These are phyloP conservation scores for Steinernema hermaphroditum DNA, from an alignment of 2,888 invertebrate species.

Conservation along the genomic window DNA sequence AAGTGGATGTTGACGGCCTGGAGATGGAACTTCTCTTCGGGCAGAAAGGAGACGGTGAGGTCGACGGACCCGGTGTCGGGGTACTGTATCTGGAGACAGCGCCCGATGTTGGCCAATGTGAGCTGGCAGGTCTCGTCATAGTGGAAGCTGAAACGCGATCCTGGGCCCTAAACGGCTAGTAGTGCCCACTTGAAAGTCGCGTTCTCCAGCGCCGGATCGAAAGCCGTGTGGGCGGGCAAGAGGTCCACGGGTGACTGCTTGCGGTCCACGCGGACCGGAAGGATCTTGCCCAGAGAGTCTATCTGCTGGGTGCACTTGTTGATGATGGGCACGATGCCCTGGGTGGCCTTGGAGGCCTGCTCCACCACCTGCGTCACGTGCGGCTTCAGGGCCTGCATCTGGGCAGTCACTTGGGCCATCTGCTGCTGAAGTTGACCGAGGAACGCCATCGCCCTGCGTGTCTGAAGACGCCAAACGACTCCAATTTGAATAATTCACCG, in stretches of 20 bases:
- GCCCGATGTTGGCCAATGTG: constrained; percentile 55
- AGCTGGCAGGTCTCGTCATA: constrained; percentile 62
- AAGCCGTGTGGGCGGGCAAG: constrained; percentile 62
- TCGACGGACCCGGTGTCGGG: constrained; percentile 44
- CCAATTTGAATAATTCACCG: background rate
- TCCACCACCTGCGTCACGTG: constrained; percentile 43
- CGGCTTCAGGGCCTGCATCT: constrained; percentile 50
- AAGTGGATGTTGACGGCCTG: constrained; percentile 62
- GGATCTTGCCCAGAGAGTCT: constrained; percentile 60
- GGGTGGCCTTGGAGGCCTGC: constrained; percentile 53
- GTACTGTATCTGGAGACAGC: constrained; percentile 45
- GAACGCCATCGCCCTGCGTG: constrained; percentile 62
- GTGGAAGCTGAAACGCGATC: constrained; percentile 50
- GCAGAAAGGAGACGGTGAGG: constrained; percentile 53
- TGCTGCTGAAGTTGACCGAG: constrained; percentile 54
- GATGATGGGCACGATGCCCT: constrained; percentile 50
- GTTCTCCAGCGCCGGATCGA: constrained; percentile 60
- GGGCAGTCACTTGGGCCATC: constrained; percentile 44
- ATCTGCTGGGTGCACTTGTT: constrained; percentile 57
- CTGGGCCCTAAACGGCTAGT: too few species aligned
- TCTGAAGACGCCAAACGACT: background rate
- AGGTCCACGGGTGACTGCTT: constrained; percentile 65
- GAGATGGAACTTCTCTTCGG: constrained; percentile 64
- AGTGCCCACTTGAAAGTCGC: constrained; percentile 55
- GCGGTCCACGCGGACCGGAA: constrained; percentile 56